Evolutionary conservation across 2,797 vertebrate species (phyloP).

Genomic region (Adelosebastes latens): DNA sequence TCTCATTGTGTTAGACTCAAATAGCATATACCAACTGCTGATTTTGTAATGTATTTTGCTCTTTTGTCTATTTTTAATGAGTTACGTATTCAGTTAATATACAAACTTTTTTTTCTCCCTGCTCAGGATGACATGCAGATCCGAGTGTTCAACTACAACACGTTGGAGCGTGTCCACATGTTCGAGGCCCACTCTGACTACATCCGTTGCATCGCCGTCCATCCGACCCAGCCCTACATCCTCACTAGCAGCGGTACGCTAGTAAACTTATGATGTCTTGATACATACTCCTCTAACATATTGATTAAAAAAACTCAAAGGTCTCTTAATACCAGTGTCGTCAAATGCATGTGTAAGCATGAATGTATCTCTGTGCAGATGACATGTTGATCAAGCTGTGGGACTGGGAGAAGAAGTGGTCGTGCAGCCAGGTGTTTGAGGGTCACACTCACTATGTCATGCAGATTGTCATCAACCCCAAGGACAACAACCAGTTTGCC

Average conservation of each 20-base stretch:
- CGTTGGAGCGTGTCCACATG: conserved; percentile 97
- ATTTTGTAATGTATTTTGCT: not conserved
- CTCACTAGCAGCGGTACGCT: conserved; percentile 95
- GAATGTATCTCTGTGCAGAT: conserved; percentile 80
- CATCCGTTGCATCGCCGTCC: conserved; percentile 98
- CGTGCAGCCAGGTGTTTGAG: conserved; percentile 98
- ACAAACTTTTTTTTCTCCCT: not conserved
- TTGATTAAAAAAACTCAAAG: not conserved
- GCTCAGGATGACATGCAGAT: conserved; percentile 98
- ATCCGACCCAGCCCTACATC: conserved; percentile 98
- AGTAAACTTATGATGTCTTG: not conserved
- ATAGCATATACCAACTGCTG: not conserved
- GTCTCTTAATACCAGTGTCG: not conserved
- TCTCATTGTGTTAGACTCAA: not conserved
- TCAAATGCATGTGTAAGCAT: not conserved
- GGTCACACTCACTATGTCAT: conserved; percentile 99
- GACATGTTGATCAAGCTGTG: conserved; percentile 99
- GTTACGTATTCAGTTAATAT: not conserved
- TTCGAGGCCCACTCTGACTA: conserved; percentile 99
- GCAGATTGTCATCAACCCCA: conserved; percentile 99
- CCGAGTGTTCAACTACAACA: conserved; percentile 98
- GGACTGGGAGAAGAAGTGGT: conserved; percentile 99
- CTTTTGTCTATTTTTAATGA: not conserved
- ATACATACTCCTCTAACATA: not conserved
- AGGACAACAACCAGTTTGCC: conserved; percentile 99